These are phyloP conservation scores for Drosophila paranaensis DNA, from an alignment of 2,888 invertebrate genomes.

Conservation along the genomic window DNA sequence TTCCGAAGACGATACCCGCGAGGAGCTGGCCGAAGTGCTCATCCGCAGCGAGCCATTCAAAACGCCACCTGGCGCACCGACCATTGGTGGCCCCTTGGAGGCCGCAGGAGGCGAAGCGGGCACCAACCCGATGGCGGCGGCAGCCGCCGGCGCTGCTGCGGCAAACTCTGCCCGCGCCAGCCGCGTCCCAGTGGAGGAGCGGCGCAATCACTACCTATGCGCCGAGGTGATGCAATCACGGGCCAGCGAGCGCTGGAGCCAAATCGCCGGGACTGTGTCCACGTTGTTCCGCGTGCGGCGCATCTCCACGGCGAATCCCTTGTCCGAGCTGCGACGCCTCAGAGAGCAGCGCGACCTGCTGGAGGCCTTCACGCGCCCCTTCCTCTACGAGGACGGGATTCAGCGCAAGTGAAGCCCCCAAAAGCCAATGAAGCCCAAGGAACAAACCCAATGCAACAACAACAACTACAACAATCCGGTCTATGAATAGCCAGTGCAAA, in stretches of 20 bases:
- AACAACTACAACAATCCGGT: neutral
- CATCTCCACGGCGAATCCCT: conserved; percentile 35
- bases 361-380: conserved; percentile 65
- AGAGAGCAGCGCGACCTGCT: conserved; percentile 67
- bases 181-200: neutral
- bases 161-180: neutral
- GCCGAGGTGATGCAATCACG: conserved; percentile 33
- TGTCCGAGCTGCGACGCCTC: conserved; percentile 49
- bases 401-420: conserved; percentile 11
- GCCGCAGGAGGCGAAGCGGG: neutral
- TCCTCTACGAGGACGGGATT: conserved; percentile 44
- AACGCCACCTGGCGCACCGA: neutral
- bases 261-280: conserved; percentile 59
- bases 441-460: neutral
- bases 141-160: conserved; percentile 5
- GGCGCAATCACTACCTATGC: conserved; percentile 6
- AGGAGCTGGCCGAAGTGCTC: conserved; percentile 58
- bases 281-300: conserved; percentile 65
- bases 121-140: neutral
- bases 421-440: neutral
- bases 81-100: neutral
- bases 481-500: neutral
- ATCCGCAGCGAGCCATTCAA: conserved; percentile 58
- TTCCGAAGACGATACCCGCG: conserved; percentile 53
- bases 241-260: conserved; percentile 63